phyloP scores from a whole-genome alignment of 2,797 vertebrate genomes.

The Sitta carolinensis region DNA sequence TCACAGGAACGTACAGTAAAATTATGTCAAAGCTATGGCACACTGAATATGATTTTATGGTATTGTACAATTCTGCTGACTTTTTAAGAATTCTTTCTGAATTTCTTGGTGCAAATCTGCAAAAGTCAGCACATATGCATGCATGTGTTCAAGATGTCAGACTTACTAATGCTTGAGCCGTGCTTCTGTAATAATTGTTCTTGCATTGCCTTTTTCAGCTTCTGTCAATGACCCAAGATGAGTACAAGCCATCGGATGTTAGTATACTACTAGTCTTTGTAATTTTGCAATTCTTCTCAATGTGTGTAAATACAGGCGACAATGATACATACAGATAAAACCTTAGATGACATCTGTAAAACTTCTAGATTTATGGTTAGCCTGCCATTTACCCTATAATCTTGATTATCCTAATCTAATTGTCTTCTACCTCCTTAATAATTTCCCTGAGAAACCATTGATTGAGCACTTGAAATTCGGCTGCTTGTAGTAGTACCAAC shows the following conservation, averaged over 20 bases:
- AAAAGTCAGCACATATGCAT: background rate
- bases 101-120: background rate
- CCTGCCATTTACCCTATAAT: background rate
- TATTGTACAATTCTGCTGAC: background rate
- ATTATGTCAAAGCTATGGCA: background rate
- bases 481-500: background rate
- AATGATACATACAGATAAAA: background rate
- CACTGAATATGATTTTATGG: background rate
- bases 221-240: slow-evolving; percentile 91
- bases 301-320: slow-evolving; percentile 11
- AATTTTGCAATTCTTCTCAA: background rate
- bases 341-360: background rate
- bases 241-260: slow-evolving; percentile 96
- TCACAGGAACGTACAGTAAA: background rate
- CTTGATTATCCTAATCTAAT: background rate
- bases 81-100: slow-evolving; percentile 38
- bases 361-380: background rate
- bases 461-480: background rate
- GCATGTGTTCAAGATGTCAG: background rate
- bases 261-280: slow-evolving; percentile 77
- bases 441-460: background rate
- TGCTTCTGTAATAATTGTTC: slow-evolving; percentile 82
- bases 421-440: background rate
- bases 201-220: slow-evolving; percentile 88
- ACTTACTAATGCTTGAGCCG: slow-evolving; percentile 56